Conservation (phyloP, 2,113 vertebrate genomes). For the Myrmecophaga tridactyla region DNA sequence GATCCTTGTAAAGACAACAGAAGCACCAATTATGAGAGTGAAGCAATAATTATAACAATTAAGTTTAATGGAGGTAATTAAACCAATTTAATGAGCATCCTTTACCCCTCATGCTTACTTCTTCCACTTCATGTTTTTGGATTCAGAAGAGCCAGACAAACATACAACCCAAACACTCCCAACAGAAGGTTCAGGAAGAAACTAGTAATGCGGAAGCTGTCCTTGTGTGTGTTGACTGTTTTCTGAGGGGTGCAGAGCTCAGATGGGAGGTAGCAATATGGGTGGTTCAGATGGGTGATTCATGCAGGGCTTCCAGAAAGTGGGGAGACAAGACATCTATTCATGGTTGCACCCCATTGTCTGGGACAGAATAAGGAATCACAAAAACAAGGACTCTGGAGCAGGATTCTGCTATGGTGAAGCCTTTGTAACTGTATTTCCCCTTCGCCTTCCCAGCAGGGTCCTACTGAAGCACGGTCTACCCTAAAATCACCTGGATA, state of each 20-base stretch:
- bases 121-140: neutral
- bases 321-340: too few species aligned
- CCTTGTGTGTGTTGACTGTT: rapidly evolving
- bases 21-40: constrained; percentile 12
- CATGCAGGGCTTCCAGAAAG: neutral
- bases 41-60: constrained; percentile 56
- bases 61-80: constrained; percentile 41
- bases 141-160: neutral
- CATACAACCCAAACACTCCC: neutral
- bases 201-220: neutral
- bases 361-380: neutral
- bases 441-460: neutral
- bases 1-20: constrained; percentile 22
- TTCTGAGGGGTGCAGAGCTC: neutral
- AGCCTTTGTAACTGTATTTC: neutral
- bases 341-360: neutral
- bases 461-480: neutral
- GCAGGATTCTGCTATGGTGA: neutral
- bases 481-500: neutral
- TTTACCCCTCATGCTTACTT: constrained; percentile 32
- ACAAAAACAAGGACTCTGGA: neutral
- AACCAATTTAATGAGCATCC: constrained; percentile 38
- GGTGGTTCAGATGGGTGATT: neutral
- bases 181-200: neutral
- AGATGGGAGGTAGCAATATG: too few species aligned